Evolutionary conservation across 1,140 invertebrate species (phyloP).

Genomic region (Leguminivora glycinivorella): DNA sequence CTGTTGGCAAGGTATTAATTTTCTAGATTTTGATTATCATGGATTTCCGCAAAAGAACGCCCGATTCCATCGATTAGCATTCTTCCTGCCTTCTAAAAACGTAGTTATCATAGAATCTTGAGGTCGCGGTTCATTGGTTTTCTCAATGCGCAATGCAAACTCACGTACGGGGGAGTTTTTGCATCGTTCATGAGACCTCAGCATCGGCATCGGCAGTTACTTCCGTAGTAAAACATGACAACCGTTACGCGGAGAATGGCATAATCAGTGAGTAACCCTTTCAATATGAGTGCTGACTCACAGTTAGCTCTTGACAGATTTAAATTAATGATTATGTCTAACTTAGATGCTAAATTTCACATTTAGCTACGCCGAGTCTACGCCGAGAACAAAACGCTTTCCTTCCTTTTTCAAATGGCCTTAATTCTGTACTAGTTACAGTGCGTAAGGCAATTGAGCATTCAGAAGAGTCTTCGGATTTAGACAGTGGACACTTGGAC

Average conservation of each 20-base stretch:
- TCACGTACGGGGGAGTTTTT: neutral
- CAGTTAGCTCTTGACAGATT: neutral
- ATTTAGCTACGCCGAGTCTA: too few relatives aligned
- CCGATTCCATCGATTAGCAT: too few relatives aligned
- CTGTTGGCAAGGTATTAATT: too few relatives aligned
- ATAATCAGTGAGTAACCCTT: neutral
- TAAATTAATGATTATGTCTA: neutral
- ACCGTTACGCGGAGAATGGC: neutral
- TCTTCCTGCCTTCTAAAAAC: neutral
- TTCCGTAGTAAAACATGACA: neutral
- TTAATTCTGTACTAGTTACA: too few relatives aligned
- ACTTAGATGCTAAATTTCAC: too few relatives aligned
- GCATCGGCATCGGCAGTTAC: neutral
- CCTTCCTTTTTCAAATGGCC: too few relatives aligned
- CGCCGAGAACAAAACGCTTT: too few relatives aligned
- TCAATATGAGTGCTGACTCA: neutral
- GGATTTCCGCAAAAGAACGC: too few relatives aligned
- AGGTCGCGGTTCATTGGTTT: neutral
- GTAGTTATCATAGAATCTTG: neutral
- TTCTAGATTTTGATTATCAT: too few relatives aligned
- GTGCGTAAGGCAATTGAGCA: too few relatives aligned
- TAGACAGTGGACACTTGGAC: too few relatives aligned
- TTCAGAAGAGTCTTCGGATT: too few relatives aligned
- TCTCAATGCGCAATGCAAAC: neutral
- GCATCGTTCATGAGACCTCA: neutral